These are phyloP conservation scores for Sinocyclocheilus anophthalmus DNA, from an alignment of 2,113 vertebrate genomes.

Conservation along the genomic window DNA sequence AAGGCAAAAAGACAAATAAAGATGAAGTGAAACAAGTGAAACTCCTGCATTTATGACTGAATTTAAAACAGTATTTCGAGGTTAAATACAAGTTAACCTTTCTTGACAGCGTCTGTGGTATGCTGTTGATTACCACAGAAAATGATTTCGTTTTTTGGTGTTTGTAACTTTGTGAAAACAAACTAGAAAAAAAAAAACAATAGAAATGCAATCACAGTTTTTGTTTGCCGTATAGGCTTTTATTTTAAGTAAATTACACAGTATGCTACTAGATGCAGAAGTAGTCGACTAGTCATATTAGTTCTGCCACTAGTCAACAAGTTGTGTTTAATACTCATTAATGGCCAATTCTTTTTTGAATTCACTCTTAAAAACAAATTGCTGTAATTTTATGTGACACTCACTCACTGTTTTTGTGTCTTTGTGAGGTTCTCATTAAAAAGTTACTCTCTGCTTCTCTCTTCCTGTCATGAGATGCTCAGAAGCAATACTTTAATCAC, in stretches of 20 bases:
- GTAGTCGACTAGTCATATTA: not conserved
- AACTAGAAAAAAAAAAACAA: not conserved
- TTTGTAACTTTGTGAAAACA: not conserved
- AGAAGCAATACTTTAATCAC: not conserved
- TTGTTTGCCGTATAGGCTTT: not conserved
- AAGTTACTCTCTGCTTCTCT: not conserved
- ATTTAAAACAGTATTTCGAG: not conserved
- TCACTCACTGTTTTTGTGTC: not conserved
- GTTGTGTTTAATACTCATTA: not conserved
- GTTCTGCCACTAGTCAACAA: not conserved
- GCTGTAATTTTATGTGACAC: not conserved
- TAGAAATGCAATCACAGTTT: not conserved
- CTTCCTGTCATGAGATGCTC: not conserved
- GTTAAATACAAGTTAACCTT: not conserved
- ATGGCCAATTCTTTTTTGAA: not conserved
- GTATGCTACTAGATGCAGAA: not conserved
- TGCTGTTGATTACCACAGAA: not conserved
- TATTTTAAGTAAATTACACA: not conserved
- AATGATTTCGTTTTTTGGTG: no score
- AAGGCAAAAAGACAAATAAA: not conserved
- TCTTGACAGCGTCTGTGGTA: not conserved
- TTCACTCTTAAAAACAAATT: not conserved
- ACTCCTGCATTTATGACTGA: not conserved
- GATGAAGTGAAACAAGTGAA: no score
- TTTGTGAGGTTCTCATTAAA: conserved; percentile 17